Evolutionary conservation across 2,113 vertebrate species (phyloP), one percentile per base, ranked within the genome.

Genomic region (Antennarius striatus): DNA sequence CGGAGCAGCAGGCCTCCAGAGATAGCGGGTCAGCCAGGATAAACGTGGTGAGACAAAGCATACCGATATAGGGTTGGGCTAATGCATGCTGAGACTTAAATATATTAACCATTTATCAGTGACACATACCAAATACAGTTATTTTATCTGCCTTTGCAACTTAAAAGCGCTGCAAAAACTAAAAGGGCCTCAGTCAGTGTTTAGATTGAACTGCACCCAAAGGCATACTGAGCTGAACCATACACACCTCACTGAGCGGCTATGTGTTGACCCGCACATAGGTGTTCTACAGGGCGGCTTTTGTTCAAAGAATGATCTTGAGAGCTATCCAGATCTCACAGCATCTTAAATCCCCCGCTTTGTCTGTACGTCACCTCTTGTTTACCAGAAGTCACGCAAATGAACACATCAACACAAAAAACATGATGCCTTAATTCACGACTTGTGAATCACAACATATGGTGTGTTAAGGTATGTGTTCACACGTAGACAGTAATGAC

Each of bases 181-280:
- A 22, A 62, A 60, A 56, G 46, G 11, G 77, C 60, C 48, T 32
- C 0, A 66, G 67, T 13, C 52, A n/a, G 9, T 83, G 60, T 87
- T 86, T 83, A 22, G 59, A 53, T 80, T 86, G 77, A 71, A 48
- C 46, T 55, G 12, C 40, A 61, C 75, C 68, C 76, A 71, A 56
- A 70, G 10, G 51, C 73, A 65, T 14, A 47, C 28, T 71, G 71
- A 82, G 55, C 68, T 67, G 76, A 77, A 74, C 77, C 4, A 1
- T 55, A 54, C 61, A 45, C 5, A 14, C 66, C 51, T 84, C 63
- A 36, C 57, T 42, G 58, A 39, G 68, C 75, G 61, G 66, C 65
- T 63, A 58, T 51, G 66, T 71, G 61, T 79, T 61, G 63, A 79
- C 48, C 39, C 51, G 56, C 58, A 51, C 72, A 57, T 69, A 68